phyloP scores from a whole-genome alignment of 2,888 invertebrate genomes.

The Antheraea yamamai region DNA sequence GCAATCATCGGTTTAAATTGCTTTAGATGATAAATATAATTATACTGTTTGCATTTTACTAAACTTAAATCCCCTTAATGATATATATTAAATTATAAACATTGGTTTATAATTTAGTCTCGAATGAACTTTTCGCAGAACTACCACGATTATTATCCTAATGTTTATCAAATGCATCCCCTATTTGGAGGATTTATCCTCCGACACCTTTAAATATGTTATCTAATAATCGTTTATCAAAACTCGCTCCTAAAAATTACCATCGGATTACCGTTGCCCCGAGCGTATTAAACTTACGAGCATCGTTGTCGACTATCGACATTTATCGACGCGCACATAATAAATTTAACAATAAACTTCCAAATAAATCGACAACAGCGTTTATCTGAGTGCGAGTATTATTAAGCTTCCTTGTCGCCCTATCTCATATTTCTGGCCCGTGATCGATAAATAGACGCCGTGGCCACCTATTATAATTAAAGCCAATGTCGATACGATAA shows the following conservation, averaged over 20 bases:
- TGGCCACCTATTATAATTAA: conserved; percentile 67
- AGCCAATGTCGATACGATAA: conserved; percentile 52
- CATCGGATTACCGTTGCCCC: conserved; percentile 19
- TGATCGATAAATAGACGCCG: conserved; percentile 54
- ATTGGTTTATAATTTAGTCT: not conserved
- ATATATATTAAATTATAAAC: too few relatives aligned
- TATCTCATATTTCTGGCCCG: conserved; percentile 52
- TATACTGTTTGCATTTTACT: too few relatives aligned
- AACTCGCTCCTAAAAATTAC: conserved; percentile 13
- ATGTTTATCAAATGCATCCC: not conserved
- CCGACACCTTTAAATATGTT: not conserved
- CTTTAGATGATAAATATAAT: too few relatives aligned
- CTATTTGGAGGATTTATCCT: not conserved
- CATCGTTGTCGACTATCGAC: conserved; percentile 37
- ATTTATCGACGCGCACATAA: conserved; percentile 42
- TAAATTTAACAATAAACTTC: conserved; percentile 45
- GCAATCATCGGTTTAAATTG: too few relatives aligned
- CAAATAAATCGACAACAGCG: conserved; percentile 48
- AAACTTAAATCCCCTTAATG: too few relatives aligned
- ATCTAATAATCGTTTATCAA: conserved; percentile 17
- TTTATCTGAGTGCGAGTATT: conserved; percentile 51
- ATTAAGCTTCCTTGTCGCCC: conserved; percentile 58
- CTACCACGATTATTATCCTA: not conserved
- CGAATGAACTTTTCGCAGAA: not conserved
- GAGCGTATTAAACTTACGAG: conserved; percentile 31